These are phyloP conservation scores for Motacilla tschutschensis DNA, from an alignment of 2,113 vertebrate genomes.

Conservation along the genomic window DNA sequence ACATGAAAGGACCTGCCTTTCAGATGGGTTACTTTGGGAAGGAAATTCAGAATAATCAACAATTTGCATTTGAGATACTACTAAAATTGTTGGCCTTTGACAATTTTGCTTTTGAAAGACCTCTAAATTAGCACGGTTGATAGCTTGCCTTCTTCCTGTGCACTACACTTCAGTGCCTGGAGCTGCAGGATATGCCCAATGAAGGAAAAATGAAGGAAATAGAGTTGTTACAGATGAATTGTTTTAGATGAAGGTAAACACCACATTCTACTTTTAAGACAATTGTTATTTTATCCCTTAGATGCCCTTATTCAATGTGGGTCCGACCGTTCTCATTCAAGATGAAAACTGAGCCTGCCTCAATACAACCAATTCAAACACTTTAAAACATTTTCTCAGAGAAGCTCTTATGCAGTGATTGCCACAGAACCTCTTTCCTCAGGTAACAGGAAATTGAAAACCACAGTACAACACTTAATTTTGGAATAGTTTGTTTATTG, in stretches of 20 bases:
- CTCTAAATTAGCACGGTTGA: background rate
- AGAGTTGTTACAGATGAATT: background rate
- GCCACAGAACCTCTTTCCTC: background rate
- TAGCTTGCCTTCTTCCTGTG: background rate
- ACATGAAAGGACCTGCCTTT: background rate
- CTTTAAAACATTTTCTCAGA: background rate
- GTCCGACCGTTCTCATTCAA: background rate
- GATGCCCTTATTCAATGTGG: background rate
- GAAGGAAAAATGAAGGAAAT: background rate
- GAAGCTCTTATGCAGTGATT: background rate
- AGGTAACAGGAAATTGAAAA: background rate
- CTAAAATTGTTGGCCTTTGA: background rate
- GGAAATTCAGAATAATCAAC: conserved; percentile 12
- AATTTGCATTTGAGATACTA: background rate
- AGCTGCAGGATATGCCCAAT: background rate
- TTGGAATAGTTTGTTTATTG: background rate
- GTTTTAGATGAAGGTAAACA: background rate
- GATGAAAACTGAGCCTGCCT: background rate
- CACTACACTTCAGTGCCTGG: background rate
- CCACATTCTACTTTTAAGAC: background rate
- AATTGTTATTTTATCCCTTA: background rate
- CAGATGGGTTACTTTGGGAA: background rate
- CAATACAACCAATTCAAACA: background rate
- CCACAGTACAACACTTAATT: background rate
- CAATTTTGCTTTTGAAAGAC: background rate